A percentile compares a stretch with the other conserved stretches of the same genome.
These are phyloP conservation scores for Pampus argenteus DNA, from an alignment of 2,797 vertebrate species.

Conservation along the genomic window DNA sequence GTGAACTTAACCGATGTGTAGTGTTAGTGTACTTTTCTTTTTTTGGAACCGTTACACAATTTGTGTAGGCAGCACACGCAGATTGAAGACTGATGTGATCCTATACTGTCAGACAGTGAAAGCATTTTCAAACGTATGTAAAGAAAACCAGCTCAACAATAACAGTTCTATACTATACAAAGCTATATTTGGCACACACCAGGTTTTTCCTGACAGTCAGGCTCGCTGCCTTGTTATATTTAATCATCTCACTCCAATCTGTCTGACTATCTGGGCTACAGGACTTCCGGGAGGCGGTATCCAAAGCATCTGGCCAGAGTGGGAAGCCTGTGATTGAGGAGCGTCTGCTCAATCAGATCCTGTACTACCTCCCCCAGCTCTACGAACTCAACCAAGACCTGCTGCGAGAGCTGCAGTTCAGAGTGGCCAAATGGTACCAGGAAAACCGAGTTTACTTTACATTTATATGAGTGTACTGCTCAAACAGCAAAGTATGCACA, in stretches of 20 bases:
- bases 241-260: constrained; percentile 1
- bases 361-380: constrained; percentile 96
- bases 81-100: neutral
- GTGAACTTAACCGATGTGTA: neutral
- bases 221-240: constrained; percentile 20
- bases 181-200: neutral
- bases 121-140: neutral
- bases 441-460: neutral
- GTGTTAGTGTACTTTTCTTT: neutral
- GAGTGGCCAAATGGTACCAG: constrained; percentile 91
- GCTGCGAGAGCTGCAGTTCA: constrained; percentile 91
- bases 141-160: neutral
- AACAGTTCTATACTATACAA: neutral
- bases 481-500: neutral
- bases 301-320: constrained; percentile 87
- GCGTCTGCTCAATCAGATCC: constrained; percentile 92
- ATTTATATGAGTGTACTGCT: neutral
- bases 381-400: constrained; percentile 95
- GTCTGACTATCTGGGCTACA: constrained; percentile 59
- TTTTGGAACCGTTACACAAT: neutral
- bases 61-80: neutral
- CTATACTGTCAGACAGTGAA: neutral
- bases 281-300: constrained; percentile 94
- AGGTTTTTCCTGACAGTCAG: neutral
- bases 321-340: constrained; percentile 96